Conservation (phyloP, 2,797 vertebrate genomes). For the Gymnocypris eckloni region DNA sequence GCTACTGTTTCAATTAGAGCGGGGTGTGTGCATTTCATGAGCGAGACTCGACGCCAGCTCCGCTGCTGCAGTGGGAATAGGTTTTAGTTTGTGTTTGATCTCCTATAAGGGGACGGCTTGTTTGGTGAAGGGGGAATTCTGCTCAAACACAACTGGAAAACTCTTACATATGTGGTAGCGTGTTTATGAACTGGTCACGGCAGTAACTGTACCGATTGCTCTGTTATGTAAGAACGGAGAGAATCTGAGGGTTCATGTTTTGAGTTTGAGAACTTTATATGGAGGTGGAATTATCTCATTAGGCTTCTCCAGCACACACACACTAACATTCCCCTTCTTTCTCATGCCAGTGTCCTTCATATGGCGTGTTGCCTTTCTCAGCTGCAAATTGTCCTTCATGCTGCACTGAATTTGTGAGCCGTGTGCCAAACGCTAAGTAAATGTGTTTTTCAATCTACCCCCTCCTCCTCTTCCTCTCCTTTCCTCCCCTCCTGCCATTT, state of each 20-base stretch:
- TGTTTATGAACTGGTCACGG: conserved; percentile 35
- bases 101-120: conserved; percentile 49
- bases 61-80: conserved; percentile 47
- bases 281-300: conserved; percentile 40
- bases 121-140: conserved; percentile 35
- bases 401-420: conserved; percentile 85
- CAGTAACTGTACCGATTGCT: background rate
- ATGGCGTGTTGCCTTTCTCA: conserved; percentile 78
- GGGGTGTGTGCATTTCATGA: conserved; percentile 21
- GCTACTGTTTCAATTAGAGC: conserved; percentile 72
- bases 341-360: conserved; percentile 77
- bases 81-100: conserved; percentile 50
- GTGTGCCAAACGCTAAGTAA: conserved; percentile 86
- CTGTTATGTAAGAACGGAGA: conserved; percentile 24
- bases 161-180: background rate
- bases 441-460: conserved; percentile 84
- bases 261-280: conserved; percentile 20
- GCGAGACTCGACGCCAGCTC: background rate
- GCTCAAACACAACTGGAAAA: conserved; percentile 34
- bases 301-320: background rate
- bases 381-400: conserved; percentile 91
- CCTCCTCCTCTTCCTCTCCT: conserved; percentile 39
- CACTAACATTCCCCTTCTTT: conserved; percentile 56
- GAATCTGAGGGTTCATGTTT: conserved; percentile 9
- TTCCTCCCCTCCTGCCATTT: conserved; percentile 43